A percentile compares a stretch with the other conserved stretches of the same genome.
These are phyloP conservation scores for Thera britannica DNA, from an alignment of 2,888 invertebrate genomes.

Conservation along the genomic window DNA sequence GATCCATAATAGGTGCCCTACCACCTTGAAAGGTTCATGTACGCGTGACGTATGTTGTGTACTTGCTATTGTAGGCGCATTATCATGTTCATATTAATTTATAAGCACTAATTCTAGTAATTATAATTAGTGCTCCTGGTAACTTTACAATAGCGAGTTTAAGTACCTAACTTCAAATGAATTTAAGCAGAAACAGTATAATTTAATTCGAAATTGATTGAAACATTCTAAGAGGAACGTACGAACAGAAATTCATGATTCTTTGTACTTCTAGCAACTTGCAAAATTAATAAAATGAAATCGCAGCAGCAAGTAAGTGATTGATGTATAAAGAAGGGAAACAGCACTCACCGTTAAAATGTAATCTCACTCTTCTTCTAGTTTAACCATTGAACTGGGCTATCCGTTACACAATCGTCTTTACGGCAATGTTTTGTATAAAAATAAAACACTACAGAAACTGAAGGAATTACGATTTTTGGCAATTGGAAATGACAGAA, in stretches of 20 bases:
- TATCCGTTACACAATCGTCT: constrained; percentile 59
- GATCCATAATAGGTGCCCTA: constrained; percentile 52
- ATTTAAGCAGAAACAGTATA: neutral
- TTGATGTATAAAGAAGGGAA: constrained; percentile 48
- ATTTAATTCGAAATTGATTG: neutral
- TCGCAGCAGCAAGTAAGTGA: constrained; percentile 49
- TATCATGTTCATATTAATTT: constrained; percentile 51
- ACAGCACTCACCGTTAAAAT: constrained; percentile 36
- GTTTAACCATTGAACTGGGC: constrained; percentile 32
- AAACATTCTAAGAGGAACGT: neutral
- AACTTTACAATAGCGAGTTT: too few species aligned
- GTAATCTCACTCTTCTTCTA: constrained; percentile 12
- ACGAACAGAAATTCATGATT: neutral
- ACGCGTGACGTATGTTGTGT: constrained; percentile 45
- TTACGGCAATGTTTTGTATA: constrained; percentile 54
- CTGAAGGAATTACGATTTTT: constrained; percentile 64
- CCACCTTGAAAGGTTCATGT: constrained; percentile 63
- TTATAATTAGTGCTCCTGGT: too few species aligned
- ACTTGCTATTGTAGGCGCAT: constrained; percentile 42
- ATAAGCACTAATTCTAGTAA: constrained; percentile 34
- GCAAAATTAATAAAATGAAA: constrained; percentile 55
- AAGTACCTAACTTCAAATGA: too few species aligned
- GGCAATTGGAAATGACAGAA: constrained; percentile 65
- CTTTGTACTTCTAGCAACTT: constrained; percentile 8
- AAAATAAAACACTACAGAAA: constrained; percentile 57